A percentile compares a stretch with the other conserved stretches of the same genome.
Conservation (phyloP, 2,797 vertebrate genomes). For the Acanthis flammea region DNA sequence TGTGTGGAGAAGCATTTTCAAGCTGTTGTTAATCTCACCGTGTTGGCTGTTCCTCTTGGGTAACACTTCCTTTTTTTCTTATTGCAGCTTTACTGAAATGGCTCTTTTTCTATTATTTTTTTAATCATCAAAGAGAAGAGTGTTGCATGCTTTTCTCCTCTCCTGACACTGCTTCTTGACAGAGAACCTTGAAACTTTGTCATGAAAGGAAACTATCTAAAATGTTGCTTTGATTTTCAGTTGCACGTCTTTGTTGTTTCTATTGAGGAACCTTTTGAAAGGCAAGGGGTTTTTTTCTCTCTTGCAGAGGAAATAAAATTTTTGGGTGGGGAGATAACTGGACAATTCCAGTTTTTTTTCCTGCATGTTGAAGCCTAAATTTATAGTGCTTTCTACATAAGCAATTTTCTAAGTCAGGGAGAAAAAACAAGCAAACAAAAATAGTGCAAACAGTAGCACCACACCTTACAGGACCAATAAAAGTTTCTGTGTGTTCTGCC, state of each 20-base stretch:
- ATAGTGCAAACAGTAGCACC: neutral
- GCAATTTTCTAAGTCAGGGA: neutral
- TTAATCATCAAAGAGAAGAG: neutral
- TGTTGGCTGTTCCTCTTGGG: neutral
- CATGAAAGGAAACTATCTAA: neutral
- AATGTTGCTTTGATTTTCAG: neutral
- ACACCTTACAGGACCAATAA: neutral
- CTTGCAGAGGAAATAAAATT: neutral
- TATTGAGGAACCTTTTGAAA: neutral
- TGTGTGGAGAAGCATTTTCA: neutral
- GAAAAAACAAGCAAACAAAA: neutral
- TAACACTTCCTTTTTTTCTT: neutral
- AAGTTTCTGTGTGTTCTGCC: neutral
- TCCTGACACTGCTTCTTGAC: neutral
- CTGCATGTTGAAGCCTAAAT: neutral
- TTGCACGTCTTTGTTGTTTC: neutral
- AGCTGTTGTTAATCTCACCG: neutral
- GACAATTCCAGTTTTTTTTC: neutral
- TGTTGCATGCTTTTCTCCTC: neutral
- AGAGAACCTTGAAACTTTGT: neutral
- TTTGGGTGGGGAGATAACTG: neutral
- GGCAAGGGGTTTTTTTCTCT: neutral
- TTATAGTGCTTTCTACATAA: neutral
- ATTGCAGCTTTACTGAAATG: neutral
- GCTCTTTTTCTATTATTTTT: neutral